Evolutionary conservation across 1,140 invertebrate genomes (phyloP).

Genomic region (Drosophila suzukii): DNA sequence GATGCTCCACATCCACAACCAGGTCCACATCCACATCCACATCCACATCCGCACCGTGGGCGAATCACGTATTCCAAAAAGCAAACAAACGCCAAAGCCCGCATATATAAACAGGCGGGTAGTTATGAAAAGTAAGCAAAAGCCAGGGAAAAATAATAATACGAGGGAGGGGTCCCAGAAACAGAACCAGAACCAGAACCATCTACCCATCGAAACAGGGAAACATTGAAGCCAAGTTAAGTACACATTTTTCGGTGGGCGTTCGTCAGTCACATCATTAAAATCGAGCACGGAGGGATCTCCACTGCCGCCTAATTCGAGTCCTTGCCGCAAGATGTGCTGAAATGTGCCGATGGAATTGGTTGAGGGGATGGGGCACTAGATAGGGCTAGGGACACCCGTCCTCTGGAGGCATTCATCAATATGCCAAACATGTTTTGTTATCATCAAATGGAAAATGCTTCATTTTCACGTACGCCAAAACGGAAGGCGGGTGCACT

Average conservation of each 20-base stretch:
- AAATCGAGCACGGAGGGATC: slow-evolving; percentile 58
- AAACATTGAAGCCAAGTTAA: slow-evolving; percentile 14
- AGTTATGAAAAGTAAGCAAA: slow-evolving; percentile 46
- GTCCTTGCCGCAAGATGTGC: slow-evolving; percentile 72
- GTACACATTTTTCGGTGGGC: slow-evolving; percentile 50
- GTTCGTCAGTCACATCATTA: slow-evolving; percentile 77
- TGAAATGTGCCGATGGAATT: slow-evolving; percentile 10
- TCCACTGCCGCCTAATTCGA: slow-evolving; percentile 68
- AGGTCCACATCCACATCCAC: not conserved
- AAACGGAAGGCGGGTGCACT: slow-evolving; percentile 15
- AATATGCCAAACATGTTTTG: slow-evolving; percentile 82
- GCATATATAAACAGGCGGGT: slow-evolving; percentile 70
- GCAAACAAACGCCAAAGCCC: slow-evolving; percentile 73
- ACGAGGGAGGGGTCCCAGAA: not conserved
- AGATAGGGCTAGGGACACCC: slow-evolving; percentile 51
- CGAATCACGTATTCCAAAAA: slow-evolving; percentile 78
- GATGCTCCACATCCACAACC: slow-evolving; percentile 5
- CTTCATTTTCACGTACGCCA: slow-evolving; percentile 78
- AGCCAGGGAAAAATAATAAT: slow-evolving; percentile 17
- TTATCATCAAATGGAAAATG: slow-evolving; percentile 81
- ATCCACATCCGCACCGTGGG: slow-evolving; percentile 6
- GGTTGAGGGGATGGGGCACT: not conserved
- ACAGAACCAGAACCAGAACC: not conserved
- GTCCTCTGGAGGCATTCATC: slow-evolving; percentile 78
- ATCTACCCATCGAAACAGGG: not conserved